Evolutionary conservation across 2,797 vertebrate species (phyloP), one percentile per base, ranked within the genome.

Genomic region (Tapera naevia): DNA sequence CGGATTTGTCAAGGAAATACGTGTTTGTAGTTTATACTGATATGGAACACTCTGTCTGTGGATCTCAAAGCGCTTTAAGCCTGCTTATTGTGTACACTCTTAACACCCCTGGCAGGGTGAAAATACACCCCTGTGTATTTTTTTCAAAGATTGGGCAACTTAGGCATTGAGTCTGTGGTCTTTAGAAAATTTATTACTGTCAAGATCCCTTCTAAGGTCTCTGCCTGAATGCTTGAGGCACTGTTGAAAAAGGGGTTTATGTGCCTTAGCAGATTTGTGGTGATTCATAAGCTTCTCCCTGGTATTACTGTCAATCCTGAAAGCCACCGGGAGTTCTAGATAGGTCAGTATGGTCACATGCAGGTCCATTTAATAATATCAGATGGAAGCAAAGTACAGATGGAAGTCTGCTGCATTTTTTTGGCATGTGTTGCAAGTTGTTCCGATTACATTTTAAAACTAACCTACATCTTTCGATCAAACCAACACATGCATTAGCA

Each of bases 401-500:
- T 71, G 67, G 85, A 92, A 90, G 54, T 48, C 54, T 74, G 35
- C 61, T 95, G 75, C 8, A 2, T 79, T 96, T 88, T 91, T 81
- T 74, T 91, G 66, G 69, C 46, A 11, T 37, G 4, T 5, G 3
- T 51, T 66, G 17, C 23, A 75, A 56, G 22, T 74, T 85, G 27
- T 85, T 92, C 58, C 48, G 35, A 27, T 67, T 93, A 57, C 22
- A 46, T 70, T 94, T 91, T 87, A 80, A 93, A 96, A 95, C 72
- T 94, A 97, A 94, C 86, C 89, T 94, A 85, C 89, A 84, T 86
- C 85, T 94, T 94, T 87, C 78, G 81, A 90, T 92, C 94, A 96
- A 97, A 92, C 84, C 88, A 96, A 80, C 57, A 71, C 12, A 33
- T 69, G 80, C 25, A 2, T 86, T 92, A 93, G 61, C 32, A 79